A percentile compares a stretch with the other conserved stretches of the same genome.
Conservation (phyloP, 2,113 vertebrate species). For the Craseonycteris thonglongyai region DNA sequence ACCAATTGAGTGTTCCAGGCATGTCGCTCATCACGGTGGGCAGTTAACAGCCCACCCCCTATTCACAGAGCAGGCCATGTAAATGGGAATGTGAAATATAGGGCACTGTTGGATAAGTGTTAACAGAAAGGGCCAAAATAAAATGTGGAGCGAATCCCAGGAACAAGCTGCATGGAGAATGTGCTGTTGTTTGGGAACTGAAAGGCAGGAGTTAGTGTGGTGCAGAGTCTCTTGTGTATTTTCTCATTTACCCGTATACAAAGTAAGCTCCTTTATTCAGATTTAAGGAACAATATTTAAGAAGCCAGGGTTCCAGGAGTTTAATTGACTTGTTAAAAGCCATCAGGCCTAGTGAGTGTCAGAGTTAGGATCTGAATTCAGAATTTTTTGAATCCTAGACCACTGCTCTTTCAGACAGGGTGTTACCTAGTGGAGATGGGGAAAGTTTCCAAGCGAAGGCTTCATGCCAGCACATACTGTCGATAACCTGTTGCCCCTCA, state of each 20-base stretch:
- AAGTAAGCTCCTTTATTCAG: background rate
- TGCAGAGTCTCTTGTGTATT: accelerated
- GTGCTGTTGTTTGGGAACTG: background rate
- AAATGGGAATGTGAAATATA: background rate
- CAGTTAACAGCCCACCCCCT: background rate
- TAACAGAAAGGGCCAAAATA: background rate
- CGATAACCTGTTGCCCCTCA: background rate
- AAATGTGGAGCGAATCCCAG: background rate
- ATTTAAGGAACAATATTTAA: background rate
- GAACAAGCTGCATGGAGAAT: accelerated
- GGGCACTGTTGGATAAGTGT: background rate
- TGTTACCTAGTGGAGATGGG: background rate
- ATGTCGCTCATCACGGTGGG: background rate
- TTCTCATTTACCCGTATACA: background rate
- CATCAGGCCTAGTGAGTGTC: background rate
- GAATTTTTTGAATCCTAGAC: background rate
- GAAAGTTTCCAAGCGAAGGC: background rate
- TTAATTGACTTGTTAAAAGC: background rate
- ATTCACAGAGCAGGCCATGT: background rate
- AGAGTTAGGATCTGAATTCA: background rate
- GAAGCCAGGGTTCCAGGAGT: background rate
- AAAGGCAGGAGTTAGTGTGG: background rate
- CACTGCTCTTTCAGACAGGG: background rate
- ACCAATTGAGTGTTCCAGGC: background rate
- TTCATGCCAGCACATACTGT: background rate